Percentiles rank a stretch among this genome's conserved stretches.
phyloP scores from a whole-genome alignment of 2,888 invertebrate genomes.

The Incurvaria masculella region DNA sequence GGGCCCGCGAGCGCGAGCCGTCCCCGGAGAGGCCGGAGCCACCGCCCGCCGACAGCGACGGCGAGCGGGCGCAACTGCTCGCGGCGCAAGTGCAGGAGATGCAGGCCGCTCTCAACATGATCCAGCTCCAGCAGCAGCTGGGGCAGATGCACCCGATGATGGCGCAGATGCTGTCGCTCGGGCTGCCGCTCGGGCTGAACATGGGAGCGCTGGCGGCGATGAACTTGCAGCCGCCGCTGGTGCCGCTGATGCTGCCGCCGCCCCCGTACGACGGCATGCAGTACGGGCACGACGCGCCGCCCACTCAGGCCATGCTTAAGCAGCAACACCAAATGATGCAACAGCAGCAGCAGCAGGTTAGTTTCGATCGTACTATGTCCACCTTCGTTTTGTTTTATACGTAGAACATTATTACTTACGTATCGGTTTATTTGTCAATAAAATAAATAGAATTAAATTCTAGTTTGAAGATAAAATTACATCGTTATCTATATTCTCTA shows the following conservation, averaged over 20 bases:
- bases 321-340: slow-evolving; percentile 72
- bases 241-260: slow-evolving; percentile 85
- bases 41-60: slow-evolving; percentile 32
- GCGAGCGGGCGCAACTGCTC: slow-evolving; percentile 43
- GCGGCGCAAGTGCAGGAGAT: slow-evolving; percentile 81
- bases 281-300: slow-evolving; percentile 54
- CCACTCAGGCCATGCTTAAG: slow-evolving; percentile 54
- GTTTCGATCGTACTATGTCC: slow-evolving; percentile 19
- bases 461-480: too few species aligned
- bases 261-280: slow-evolving; percentile 71
- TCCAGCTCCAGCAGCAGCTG: slow-evolving; percentile 80
- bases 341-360: slow-evolving; percentile 65
- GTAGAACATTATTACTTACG: too few species aligned
- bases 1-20: slow-evolving; percentile 28
- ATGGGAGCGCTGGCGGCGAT: slow-evolving; percentile 84
- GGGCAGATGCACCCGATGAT: slow-evolving; percentile 91
- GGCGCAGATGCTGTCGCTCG: slow-evolving; percentile 83
- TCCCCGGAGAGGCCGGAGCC: slow-evolving; percentile 35
- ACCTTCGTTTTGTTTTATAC: too few species aligned
- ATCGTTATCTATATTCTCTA: too few species aligned
- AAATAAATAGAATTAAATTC: too few species aligned
- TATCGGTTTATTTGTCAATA: too few species aligned
- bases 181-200: slow-evolving; percentile 74
- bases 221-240: slow-evolving; percentile 91
- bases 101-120: slow-evolving; percentile 80